Evolutionary conservation across 2,888 invertebrate genomes (phyloP).

Genomic region (Smittia aterrima): DNA sequence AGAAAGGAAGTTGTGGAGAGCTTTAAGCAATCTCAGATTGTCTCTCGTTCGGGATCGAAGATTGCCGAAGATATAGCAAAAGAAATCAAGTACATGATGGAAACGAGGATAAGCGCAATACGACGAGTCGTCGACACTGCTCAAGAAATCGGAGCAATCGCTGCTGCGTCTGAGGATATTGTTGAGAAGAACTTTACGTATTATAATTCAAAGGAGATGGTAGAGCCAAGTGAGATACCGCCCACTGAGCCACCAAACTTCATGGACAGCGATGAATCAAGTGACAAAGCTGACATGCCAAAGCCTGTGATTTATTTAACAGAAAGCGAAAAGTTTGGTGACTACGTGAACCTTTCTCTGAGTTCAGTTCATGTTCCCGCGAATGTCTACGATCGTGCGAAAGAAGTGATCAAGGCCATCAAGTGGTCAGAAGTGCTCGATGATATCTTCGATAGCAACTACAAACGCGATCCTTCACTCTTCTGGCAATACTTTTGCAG

Average conservation of each 20-base stretch:
- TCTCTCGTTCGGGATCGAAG: slow-evolving; percentile 71
- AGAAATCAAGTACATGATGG: slow-evolving; percentile 84
- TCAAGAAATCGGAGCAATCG: slow-evolving; percentile 73
- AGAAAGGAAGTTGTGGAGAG: slow-evolving; percentile 78
- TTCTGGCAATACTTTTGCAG: slow-evolving; percentile 99
- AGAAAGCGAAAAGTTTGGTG: slow-evolving; percentile 73
- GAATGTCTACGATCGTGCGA: slow-evolving; percentile 88
- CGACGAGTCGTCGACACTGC: slow-evolving; percentile 87
- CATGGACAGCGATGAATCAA: slow-evolving; percentile 59
- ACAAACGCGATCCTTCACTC: slow-evolving; percentile 78
- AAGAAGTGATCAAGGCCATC: slow-evolving; percentile 85
- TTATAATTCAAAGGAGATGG: slow-evolving; percentile 70
- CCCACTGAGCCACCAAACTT: slow-evolving; percentile 55
- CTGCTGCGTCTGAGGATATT: slow-evolving; percentile 63
- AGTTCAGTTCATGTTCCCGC: slow-evolving; percentile 95
- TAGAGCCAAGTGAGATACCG: slow-evolving; percentile 58
- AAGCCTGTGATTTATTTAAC: slow-evolving; percentile 65
- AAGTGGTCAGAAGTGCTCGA: slow-evolving; percentile 95
- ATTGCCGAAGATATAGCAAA: slow-evolving; percentile 80
- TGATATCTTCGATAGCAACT: slow-evolving; percentile 82
- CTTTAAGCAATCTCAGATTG: slow-evolving; percentile 74
- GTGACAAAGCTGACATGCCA: slow-evolving; percentile 58
- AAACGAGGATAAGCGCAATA: slow-evolving; percentile 82
- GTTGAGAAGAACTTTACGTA: slow-evolving; percentile 64
- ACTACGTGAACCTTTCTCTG: slow-evolving; percentile 72